Evolutionary conservation across 2,888 invertebrate genomes (phyloP), one percentile per base, ranked within the genome.

Genomic region (Notocelia uddmanniana): DNA sequence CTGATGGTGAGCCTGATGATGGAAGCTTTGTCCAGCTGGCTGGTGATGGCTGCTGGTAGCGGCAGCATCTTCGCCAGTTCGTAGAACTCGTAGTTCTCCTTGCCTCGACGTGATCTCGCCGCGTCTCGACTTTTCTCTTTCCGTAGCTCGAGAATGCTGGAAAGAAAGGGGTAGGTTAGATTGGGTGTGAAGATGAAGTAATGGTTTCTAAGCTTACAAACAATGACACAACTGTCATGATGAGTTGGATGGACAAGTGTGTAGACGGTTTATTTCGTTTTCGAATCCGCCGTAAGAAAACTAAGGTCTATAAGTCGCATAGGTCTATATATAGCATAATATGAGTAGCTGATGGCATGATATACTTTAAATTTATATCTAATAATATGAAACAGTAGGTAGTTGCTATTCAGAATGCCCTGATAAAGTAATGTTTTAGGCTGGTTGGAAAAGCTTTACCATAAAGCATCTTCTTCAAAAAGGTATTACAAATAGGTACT

Each of bases 31-130:
- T 98, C 98, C 94, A 98, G 95, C 94, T 98, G 98, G 85, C 97
- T 97, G 86, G 98, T 98, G 87, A 98, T 98, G 84, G 98, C 98
- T 41, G 98, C 97, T 21, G 97, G 98, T 78, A 97, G 95, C 34
- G 97, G 98, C 90, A 97, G 95, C 98, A 97, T 98, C 95, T 97
- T 98, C 76, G 98, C 98, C 87, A 99, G 94, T 94, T 98, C 98
- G 92, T 98, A 98, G 94, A 98, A 99, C 94, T 99, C 98, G 89
- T 97, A 98, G 94, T 99, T 99, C 90, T 99, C 99, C 85, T 98
- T 98, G 74, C 98, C 98, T 50, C 98, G 95, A 67, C 98, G 94
- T 13, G 98, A 98, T 75, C 98, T 94, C 8, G 98, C 98, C 55
- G 98, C 98, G 88, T 98, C 98, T 81, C 98, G 94, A 78, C 98